Evolutionary conservation across 2,797 vertebrate species (phyloP), one percentile per base, ranked within the genome.

Genomic region (Allobates femoralis): DNA sequence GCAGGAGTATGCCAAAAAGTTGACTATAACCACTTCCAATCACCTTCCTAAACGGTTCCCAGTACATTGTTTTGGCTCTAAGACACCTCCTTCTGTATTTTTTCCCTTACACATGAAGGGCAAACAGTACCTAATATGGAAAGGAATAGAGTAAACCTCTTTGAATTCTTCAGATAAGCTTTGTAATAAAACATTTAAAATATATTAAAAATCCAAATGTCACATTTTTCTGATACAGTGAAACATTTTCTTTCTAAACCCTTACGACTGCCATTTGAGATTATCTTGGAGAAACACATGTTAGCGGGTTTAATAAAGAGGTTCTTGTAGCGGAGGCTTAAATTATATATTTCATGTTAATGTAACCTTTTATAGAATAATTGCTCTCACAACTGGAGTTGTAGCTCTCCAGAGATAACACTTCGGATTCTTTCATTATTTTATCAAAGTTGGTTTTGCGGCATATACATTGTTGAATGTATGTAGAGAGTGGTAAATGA

Each of bases 331-430:
- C 28, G 66, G 58, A n/a, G 58, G 60, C 15, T 32, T 66, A 53
- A 78, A 66, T 78, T 41, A 78, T 37, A 53, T 18, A 58, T 58
- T 74, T 73, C 26, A 78, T 51, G 83, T 55, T 50, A 84, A 84
- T 84, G 58, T 78, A 78, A 85, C 83, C 83, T 77, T 67, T 78
- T 76, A 34, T 84, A n/a, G 4, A 50, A 28, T 76, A 75, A 84
- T 64, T 32, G 46, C 26, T 50, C 71, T 10, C 19, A 46, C 16
- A 28, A 53, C 5, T 82, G 67, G 30, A 56, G 53, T 69, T 18
- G 64, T 11, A 69, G 23, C 30, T 37, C 51, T 82, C 26, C 12
- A 53, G 37, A 67, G 79, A 67, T 82, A 82, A 37, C 19, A 19
- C 78, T 64, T 53, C n/a, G 0, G n/a, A 69, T 32, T 26, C 46